Percentiles rank a stretch among this genome's conserved stretches.
phyloP scores from a whole-genome alignment of 2,888 invertebrate species.

The Erebia aethiops region DNA sequence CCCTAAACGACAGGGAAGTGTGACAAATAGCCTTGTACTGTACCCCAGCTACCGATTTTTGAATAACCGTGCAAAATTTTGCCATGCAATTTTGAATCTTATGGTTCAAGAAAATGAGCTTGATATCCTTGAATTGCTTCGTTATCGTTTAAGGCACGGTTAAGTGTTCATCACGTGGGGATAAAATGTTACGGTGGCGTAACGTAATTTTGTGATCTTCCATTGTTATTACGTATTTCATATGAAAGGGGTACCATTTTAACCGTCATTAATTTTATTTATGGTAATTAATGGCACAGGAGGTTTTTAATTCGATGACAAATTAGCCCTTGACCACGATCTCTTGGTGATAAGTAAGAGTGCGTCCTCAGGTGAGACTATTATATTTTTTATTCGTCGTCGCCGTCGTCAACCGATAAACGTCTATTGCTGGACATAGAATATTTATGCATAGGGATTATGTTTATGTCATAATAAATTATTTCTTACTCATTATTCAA shows the following conservation, averaged over 20 bases:
- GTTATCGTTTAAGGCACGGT: constrained; percentile 31
- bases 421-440: too few species aligned
- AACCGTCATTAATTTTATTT: constrained; percentile 22
- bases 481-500: too few species aligned
- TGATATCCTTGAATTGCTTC: background rate
- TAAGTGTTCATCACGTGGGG: constrained; percentile 35
- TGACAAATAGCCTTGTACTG: constrained; percentile 62
- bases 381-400: too few species aligned
- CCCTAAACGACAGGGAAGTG: constrained; percentile 57
- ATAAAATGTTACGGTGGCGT: constrained; percentile 35
- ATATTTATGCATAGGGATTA: too few species aligned
- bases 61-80: constrained; percentile 28
- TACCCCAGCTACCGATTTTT: constrained; percentile 55
- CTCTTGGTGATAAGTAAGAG: too few species aligned
- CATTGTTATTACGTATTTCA: constrained; percentile 26
- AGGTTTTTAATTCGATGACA: background rate
- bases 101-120: background rate
- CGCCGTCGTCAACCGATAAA: too few species aligned
- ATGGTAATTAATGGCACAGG: background rate
- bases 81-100: constrained; percentile 8
- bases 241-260: constrained; percentile 23
- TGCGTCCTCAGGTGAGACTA: too few species aligned
- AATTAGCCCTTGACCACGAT: background rate
- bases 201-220: constrained; percentile 29
- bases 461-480: too few species aligned